phyloP scores from a whole-genome alignment of 2,797 vertebrate species.

The Lophotriccus pileatus region DNA sequence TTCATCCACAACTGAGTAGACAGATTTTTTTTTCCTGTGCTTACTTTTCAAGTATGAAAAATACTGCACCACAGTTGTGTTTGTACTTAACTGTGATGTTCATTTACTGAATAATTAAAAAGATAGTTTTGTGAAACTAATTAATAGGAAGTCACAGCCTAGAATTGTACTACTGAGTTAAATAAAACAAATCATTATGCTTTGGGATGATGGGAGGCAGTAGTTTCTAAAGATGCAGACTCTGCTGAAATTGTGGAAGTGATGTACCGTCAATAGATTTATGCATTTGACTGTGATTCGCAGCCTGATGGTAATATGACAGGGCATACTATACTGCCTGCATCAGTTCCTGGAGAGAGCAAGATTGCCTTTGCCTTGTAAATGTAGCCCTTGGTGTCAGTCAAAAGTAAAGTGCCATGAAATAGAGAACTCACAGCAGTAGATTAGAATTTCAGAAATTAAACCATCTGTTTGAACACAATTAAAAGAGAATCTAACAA shows the following conservation, averaged over 20 bases:
- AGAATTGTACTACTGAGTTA: neutral
- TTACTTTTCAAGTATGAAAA: neutral
- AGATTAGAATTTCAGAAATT: slow-evolving; percentile 55
- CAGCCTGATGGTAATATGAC: neutral
- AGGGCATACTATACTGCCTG: neutral
- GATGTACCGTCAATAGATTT: neutral
- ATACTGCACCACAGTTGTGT: neutral
- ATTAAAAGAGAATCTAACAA: slow-evolving; percentile 38
- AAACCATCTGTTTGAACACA: slow-evolving; percentile 61
- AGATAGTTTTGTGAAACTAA: neutral
- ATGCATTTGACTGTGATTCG: neutral
- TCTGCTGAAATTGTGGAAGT: neutral
- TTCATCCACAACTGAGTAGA: neutral
- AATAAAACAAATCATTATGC: neutral
- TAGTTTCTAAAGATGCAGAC: neutral
- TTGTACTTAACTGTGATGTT: neutral
- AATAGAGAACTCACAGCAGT: slow-evolving; percentile 42
- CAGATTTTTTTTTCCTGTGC: neutral
- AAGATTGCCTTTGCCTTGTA: slow-evolving; percentile 21
- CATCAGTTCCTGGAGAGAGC: neutral
- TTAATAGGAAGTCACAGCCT: neutral
- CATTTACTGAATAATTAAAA: neutral
- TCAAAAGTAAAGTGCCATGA: slow-evolving; percentile 44
- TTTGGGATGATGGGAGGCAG: neutral
- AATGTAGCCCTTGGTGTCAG: slow-evolving; percentile 1